Conservation (phyloP, 2,797 vertebrate genomes). For the Micrastur ruficollis region DNA sequence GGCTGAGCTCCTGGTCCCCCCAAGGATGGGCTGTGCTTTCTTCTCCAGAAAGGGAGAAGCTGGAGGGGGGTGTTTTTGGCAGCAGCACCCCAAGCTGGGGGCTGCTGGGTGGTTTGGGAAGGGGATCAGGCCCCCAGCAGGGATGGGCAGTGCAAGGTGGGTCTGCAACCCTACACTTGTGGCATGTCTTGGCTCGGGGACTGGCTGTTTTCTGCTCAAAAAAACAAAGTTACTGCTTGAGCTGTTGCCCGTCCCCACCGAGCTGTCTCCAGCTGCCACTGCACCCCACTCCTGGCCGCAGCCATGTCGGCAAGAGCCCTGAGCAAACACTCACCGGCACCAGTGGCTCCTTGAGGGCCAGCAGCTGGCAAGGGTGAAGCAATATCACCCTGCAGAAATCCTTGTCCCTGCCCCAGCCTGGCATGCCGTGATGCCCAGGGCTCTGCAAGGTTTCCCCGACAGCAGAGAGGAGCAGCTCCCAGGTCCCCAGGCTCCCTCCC, state of each 20-base stretch:
- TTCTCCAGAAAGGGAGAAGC: neutral
- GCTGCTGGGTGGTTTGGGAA: neutral
- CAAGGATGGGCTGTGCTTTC: neutral
- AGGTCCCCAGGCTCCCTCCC: neutral
- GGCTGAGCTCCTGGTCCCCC: accelerated
- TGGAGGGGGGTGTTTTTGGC: neutral
- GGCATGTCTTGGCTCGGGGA: neutral
- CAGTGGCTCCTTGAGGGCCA: neutral
- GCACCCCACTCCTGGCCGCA: neutral
- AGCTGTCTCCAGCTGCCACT: neutral
- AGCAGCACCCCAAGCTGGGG: neutral
- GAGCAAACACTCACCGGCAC: slow-evolving; percentile 13
- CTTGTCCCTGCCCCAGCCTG: neutral
- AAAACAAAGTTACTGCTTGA: neutral
- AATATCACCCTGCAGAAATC: neutral
- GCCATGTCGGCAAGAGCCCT: neutral
- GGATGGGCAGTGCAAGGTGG: neutral
- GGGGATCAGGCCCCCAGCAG: neutral
- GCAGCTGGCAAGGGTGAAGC: accelerated
- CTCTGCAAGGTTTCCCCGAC: neutral
- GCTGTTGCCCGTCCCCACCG: neutral
- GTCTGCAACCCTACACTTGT: neutral
- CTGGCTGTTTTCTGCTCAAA: neutral
- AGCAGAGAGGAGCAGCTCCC: neutral
- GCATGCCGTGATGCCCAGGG: accelerated